phyloP scores from a whole-genome alignment of 2,113 vertebrate species.

The Arothron firmamentum region DNA sequence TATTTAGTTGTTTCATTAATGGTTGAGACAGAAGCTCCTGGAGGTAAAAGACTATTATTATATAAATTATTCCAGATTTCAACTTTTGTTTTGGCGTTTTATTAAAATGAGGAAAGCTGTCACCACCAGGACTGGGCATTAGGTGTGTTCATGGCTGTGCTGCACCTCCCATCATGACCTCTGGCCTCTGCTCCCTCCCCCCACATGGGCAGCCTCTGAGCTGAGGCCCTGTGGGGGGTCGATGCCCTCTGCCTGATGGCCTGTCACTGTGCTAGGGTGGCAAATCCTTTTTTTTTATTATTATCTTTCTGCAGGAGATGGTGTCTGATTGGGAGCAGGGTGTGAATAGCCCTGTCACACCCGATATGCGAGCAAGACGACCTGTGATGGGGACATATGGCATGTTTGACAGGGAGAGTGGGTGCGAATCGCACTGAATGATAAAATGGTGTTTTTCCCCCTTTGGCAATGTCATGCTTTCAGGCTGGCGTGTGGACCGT shows the following conservation, averaged over 20 bases:
- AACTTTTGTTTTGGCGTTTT: too few relatives aligned
- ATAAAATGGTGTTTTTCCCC: slow-evolving; percentile 80
- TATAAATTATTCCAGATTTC: too few relatives aligned
- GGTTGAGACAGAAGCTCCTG: too few relatives aligned
- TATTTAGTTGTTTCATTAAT: too few relatives aligned
- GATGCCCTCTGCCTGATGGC: slow-evolving; percentile 75
- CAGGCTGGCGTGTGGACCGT: slow-evolving; percentile 73
- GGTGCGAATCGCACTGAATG: slow-evolving; percentile 79
- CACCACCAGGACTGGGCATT: slow-evolving; percentile 21
- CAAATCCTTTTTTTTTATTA: slow-evolving; percentile 45
- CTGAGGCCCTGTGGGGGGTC: slow-evolving; percentile 67
- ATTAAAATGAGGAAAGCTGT: slow-evolving; percentile 3
- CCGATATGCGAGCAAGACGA: slow-evolving; percentile 76
- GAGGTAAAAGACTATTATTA: too few relatives aligned
- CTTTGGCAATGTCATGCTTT: slow-evolving; percentile 78
- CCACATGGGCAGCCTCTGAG: slow-evolving; percentile 60
- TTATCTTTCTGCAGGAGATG: slow-evolving; percentile 59
- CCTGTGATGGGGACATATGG: slow-evolving; percentile 79
- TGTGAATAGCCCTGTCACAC: slow-evolving; percentile 80
- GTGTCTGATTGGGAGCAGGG: slow-evolving; percentile 76
- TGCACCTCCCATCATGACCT: slow-evolving; percentile 46
- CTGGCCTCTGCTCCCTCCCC: slow-evolving; percentile 59
- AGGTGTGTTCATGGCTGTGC: slow-evolving; percentile 38
- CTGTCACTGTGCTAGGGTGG: slow-evolving; percentile 67
- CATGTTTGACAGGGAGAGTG: slow-evolving; percentile 78